These are phyloP conservation scores for Capitella teleta DNA, from an alignment of 1,140 invertebrate species.

Conservation along the genomic window DNA sequence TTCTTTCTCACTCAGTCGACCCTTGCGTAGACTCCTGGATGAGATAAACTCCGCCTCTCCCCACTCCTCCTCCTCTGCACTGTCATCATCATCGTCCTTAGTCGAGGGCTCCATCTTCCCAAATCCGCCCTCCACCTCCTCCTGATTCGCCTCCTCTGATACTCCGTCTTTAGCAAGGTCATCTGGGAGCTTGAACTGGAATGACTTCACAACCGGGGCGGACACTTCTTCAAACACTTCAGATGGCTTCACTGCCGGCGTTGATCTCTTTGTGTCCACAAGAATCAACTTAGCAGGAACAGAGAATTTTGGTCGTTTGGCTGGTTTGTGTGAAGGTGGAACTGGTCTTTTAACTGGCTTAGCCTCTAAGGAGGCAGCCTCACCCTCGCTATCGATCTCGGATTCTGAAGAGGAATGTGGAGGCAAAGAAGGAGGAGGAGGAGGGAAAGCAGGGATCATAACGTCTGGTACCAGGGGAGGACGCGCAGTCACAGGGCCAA, in stretches of 20 bases:
- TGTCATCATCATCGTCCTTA: conserved; percentile 33
- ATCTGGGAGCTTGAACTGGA: conserved; percentile 51
- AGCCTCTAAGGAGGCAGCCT: conserved; percentile 23
- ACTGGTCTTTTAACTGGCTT: conserved; percentile 46
- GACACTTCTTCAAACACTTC: conserved; percentile 26
- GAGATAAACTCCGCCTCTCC: conserved; percentile 45
- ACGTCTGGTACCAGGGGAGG: conserved; percentile 18
- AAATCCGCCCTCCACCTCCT: conserved; percentile 24
- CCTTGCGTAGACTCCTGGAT: conserved; percentile 44
- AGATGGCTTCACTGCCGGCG: conserved; percentile 26
- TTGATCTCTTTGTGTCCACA: conserved; percentile 25
- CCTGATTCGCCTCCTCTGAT: conserved; percentile 10
- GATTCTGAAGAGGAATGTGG: conserved; percentile 55
- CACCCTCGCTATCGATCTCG: conserved; percentile 64
- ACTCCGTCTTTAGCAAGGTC: conserved; percentile 16
- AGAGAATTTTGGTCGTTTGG: conserved; percentile 55
- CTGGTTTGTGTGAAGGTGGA: conserved; percentile 44
- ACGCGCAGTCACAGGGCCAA: conserved; percentile 45
- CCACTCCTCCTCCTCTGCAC: conserved; percentile 16
- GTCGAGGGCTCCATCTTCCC: conserved; percentile 19
- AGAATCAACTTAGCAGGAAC: conserved; percentile 17
- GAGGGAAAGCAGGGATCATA: conserved; percentile 6
- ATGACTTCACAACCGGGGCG: conserved; percentile 43
- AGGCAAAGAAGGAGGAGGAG: neutral
- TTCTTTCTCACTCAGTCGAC: conserved; percentile 59